Evolutionary conservation across 2,797 vertebrate genomes (phyloP), one percentile per base, ranked within the genome.

Genomic region (Sternarchorhynchus goeldii): DNA sequence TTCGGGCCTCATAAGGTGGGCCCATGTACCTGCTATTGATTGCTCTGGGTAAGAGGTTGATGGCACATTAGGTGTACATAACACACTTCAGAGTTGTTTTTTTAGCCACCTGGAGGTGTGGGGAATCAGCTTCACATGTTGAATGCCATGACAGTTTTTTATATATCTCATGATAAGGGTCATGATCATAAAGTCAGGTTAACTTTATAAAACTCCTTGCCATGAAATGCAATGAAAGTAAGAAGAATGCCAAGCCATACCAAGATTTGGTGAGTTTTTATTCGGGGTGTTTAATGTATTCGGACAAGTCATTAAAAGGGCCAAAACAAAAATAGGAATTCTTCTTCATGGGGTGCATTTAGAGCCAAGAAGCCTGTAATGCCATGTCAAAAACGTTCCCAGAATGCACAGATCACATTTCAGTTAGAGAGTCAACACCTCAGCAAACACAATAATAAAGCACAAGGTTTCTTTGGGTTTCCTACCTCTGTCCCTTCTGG

Each of bases 11-110:
- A 58, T 39, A 18, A 72, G 45, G 69, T n/a, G 34, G 36, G 60
- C 41, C 21, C 25, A 66, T 34, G 18, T 59, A 50, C 39, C 14
- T 53, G 41, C 56, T 53, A 53, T 73, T 80, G 57, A 75, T 63
- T 64, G 18, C 2, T 5, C 20, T 39, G 50, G 12, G 29, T 75
- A 75, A 75, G 31, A 39, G 64, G 57, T 32, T 41, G 20, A 55
- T 39, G 56, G 32, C 39, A 75, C 63, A 36, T n/a, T 72, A 62
- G 32, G 29, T 10, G 12, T 12, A 31, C 41, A 57, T 60, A 31
- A 20, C n/a, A 29, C n/a, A 59, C 10, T 58, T 72, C 20, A 55
- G 53, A 57, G 68, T 18, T 17, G 60, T 60, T 73, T 25, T 25
- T 63, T 50, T 74, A 62, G 62, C 55, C 31, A 72, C n/a, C 14